These are phyloP conservation scores for Rhysida immarginata DNA, from an alignment of 1,140 invertebrate species.

Conservation along the genomic window DNA sequence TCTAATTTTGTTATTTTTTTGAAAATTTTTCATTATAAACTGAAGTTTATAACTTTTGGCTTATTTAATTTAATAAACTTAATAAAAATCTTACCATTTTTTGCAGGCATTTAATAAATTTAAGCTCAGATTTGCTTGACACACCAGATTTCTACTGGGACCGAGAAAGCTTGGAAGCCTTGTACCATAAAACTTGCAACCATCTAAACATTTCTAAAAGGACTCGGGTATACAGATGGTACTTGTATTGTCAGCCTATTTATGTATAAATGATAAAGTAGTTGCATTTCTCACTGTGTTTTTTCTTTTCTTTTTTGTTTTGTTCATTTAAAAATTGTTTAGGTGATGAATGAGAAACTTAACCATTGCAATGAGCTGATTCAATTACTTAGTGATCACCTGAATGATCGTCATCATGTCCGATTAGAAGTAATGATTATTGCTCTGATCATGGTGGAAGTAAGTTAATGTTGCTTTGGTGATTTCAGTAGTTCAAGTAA, in stretches of 20 bases:
- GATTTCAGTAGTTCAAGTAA: no score
- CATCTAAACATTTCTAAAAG: constrained; percentile 72
- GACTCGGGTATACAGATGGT: constrained; percentile 46
- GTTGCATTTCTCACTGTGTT: not conserved
- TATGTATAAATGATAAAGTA: constrained; percentile 1
- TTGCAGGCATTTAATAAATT: constrained; percentile 60
- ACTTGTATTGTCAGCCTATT: not conserved
- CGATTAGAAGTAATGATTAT: constrained; percentile 95
- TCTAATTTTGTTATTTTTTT: no score
- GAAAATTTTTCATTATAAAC: no score
- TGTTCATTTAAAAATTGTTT: constrained; percentile 20
- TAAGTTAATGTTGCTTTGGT: no score
- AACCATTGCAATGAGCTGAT: constrained; percentile 82
- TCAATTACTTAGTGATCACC: constrained; percentile 66
- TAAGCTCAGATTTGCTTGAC: constrained; percentile 83
- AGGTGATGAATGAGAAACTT: constrained; percentile 89
- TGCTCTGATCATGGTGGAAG: constrained; percentile 83
- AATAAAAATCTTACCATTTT: no score
- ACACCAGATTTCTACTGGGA: constrained; percentile 98
- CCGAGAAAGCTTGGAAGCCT: constrained; percentile 60
- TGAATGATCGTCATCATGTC: constrained; percentile 79
- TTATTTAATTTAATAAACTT: no score
- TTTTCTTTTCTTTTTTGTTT: constrained; percentile 6
- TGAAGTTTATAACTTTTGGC: no score
- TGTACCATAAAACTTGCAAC: constrained; percentile 62